Conservation (phyloP, 1,140 invertebrate genomes). For the Meloidogyne exigua region DNA sequence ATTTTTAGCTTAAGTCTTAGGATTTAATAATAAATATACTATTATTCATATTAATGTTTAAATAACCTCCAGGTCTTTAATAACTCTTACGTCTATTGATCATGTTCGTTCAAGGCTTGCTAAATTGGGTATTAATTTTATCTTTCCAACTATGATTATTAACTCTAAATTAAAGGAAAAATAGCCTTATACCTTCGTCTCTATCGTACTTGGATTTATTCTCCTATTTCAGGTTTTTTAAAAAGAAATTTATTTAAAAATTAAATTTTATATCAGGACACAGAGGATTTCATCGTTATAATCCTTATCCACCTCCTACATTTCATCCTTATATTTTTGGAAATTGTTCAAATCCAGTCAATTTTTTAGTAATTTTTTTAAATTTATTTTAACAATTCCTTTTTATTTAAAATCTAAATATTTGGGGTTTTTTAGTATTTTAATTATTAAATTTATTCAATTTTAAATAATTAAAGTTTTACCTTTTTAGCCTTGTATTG, state of each 20-base stretch:
- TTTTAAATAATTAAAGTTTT: not conserved
- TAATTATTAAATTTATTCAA: not conserved
- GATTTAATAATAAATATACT: too few relatives aligned
- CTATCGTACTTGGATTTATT: constrained; percentile 20
- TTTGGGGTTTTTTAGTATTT: too few relatives aligned
- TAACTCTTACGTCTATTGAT: not conserved
- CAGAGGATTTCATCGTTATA: constrained; percentile 11
- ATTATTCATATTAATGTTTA: too few relatives aligned
- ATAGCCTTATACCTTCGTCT: constrained; percentile 16
- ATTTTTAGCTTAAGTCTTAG: too few relatives aligned
- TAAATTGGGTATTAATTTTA: not conserved
- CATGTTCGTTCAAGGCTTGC: not conserved
- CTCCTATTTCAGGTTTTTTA: not conserved
- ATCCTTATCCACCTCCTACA: not conserved
- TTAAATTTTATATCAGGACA: not conserved
- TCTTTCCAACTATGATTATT: not conserved
- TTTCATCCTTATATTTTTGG: constrained; percentile 8
- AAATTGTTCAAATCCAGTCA: not conserved
- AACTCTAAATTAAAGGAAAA: not conserved
- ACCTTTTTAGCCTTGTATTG: constrained; percentile 7
- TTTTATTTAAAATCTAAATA: too few relatives aligned
- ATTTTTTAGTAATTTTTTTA: not conserved
- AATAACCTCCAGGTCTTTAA: not conserved
- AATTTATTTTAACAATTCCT: too few relatives aligned
- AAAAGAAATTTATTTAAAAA: too few relatives aligned